Percentiles rank a stretch among this genome's conserved stretches.
These are phyloP conservation scores for Chionomys nivalis DNA, from an alignment of 2,113 vertebrate species.

Conservation along the genomic window DNA sequence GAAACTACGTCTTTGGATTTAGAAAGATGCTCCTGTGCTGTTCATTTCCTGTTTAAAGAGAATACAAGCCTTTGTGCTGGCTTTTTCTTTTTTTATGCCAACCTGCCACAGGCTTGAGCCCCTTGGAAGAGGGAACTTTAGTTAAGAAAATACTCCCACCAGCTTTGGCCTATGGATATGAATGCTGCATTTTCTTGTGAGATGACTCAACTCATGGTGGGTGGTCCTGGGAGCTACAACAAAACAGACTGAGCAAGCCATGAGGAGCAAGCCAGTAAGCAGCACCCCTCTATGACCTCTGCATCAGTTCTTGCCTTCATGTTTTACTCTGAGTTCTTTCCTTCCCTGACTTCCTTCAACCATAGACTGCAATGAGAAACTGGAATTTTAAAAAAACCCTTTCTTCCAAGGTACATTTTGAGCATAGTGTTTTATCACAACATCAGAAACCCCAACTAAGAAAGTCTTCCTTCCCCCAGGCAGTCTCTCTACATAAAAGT, in stretches of 20 bases:
- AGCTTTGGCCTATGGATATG: neutral
- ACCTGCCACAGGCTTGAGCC: neutral
- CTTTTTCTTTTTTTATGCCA: neutral
- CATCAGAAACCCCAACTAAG: neutral
- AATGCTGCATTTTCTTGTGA: neutral
- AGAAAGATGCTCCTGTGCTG: neutral
- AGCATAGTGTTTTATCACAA: neutral
- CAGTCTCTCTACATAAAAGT: neutral
- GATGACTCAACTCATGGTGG: neutral
- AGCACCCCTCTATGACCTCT: neutral
- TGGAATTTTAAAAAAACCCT: neutral
- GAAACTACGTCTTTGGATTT: neutral
- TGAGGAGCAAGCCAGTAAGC: neutral
- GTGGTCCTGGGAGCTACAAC: neutral
- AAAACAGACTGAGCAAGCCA: neutral
- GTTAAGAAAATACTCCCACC: neutral
- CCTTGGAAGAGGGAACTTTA: neutral
- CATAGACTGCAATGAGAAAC: neutral
- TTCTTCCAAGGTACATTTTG: neutral
- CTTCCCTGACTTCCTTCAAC: neutral
- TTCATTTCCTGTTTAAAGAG: neutral
- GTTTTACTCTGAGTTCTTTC: neutral
- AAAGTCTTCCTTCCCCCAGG: neutral
- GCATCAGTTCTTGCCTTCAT: neutral
- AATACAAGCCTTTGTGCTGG: neutral